Evolutionary conservation across 2,888 invertebrate genomes (phyloP).

Genomic region (Ectropis crepuscularia): DNA sequence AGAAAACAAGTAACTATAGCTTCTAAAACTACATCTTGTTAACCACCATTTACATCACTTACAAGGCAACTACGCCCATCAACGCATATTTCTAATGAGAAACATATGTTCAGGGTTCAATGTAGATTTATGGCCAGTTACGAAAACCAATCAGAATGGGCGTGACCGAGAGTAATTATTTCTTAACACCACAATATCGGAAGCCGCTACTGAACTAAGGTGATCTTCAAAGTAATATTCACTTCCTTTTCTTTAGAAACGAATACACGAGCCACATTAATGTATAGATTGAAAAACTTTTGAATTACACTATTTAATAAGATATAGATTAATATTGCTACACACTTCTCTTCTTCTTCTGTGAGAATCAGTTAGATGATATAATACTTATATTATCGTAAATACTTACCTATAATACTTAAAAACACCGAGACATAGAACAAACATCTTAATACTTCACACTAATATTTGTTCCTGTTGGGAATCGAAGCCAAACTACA

Average conservation of each 20-base stretch:
- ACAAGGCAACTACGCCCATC: slow-evolving; percentile 61
- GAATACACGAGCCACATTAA: slow-evolving; percentile 3
- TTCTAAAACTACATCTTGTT: slow-evolving; percentile 34
- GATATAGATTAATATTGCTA: no score
- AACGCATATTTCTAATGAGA: slow-evolving; percentile 67
- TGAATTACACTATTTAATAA: no score
- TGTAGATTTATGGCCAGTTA: slow-evolving; percentile 74
- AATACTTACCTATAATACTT: no score
- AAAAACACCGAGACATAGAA: no score
- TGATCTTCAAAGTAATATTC: slow-evolving; percentile 32
- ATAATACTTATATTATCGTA: no score
- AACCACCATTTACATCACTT: slow-evolving; percentile 44
- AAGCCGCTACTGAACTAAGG: slow-evolving; percentile 67
- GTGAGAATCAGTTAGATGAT: neutral
- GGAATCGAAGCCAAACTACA: no score
- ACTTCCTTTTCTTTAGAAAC: slow-evolving; percentile 38
- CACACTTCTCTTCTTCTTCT: neutral
- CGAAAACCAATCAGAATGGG: slow-evolving; percentile 81
- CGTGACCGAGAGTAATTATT: slow-evolving; percentile 79
- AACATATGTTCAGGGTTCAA: slow-evolving; percentile 66
- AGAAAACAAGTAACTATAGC: slow-evolving; percentile 2
- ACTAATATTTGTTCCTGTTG: no score
- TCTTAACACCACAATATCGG: slow-evolving; percentile 78
- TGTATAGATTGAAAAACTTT: no score
- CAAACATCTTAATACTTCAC: no score